phyloP scores from a whole-genome alignment of 1,140 invertebrate genomes.

The Oryzaephilus surinamensis region DNA sequence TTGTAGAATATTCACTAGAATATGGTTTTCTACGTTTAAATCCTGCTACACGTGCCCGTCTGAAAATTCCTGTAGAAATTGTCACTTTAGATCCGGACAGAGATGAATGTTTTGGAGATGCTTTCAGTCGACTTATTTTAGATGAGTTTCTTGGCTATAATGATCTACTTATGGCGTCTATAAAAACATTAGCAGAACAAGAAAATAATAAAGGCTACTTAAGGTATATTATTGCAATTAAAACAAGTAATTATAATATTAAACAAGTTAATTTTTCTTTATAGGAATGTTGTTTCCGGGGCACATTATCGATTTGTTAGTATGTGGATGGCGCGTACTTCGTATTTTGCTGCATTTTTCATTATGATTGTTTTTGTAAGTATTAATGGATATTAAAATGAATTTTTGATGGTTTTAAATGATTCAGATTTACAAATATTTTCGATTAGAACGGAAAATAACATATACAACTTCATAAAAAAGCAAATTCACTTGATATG shows the following conservation, averaged over 20 bases:
- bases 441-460: too few species aligned
- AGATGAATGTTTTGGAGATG: conserved; percentile 89
- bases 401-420: too few species aligned
- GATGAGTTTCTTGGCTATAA: conserved; percentile 93
- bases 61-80: conserved; percentile 88
- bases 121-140: conserved; percentile 79
- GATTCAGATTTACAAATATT: too few species aligned
- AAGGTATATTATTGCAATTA: conserved; percentile 41
- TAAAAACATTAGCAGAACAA: conserved; percentile 88
- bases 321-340: conserved; percentile 88
- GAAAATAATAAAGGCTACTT: conserved; percentile 94
- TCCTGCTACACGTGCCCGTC: conserved; percentile 64
- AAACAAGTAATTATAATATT: neutral
- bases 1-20: conserved; percentile 95
- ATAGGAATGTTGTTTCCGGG: conserved; percentile 92
- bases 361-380: conserved; percentile 99
- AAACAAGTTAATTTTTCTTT: conserved; percentile 26
- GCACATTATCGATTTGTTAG: conserved; percentile 98
- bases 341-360: conserved; percentile 87
- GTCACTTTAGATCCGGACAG: conserved; percentile 81
- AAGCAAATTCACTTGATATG: too few species aligned
- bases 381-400: conserved; percentile 40
- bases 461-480: too few species aligned
- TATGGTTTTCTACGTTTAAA: conserved; percentile 92
- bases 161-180: conserved; percentile 91